These are phyloP conservation scores for Drosophila cracens DNA, from an alignment of 2,888 invertebrate genomes.

Conservation along the genomic window DNA sequence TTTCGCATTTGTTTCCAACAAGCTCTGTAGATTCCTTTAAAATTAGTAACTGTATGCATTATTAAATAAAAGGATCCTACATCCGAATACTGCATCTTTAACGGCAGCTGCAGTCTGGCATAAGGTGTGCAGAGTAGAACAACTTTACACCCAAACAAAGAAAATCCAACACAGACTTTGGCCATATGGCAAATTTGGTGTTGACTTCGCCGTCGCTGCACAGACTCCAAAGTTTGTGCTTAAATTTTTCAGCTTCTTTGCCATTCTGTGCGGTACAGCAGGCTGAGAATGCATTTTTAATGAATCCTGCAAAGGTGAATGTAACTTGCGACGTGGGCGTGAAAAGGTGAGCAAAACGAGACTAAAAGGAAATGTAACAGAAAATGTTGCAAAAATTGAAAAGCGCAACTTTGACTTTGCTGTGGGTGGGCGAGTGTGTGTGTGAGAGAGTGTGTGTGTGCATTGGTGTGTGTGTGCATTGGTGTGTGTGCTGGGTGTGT, in stretches of 20 bases:
- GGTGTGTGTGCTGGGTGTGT: constrained; percentile 1
- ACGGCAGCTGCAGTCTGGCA: constrained; percentile 28
- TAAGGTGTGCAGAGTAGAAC: constrained; percentile 9
- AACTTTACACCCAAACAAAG: constrained; percentile 42
- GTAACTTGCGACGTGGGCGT: constrained; percentile 50
- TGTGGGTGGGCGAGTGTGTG: constrained; percentile 10
- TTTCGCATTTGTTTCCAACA: background rate
- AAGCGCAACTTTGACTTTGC: constrained; percentile 67
- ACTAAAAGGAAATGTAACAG: constrained; percentile 57
- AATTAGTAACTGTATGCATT: background rate
- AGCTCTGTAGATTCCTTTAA: background rate
- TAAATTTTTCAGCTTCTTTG: constrained; percentile 53
- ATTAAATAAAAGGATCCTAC: constrained; percentile 3
- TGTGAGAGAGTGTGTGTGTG: constrained; percentile 6
- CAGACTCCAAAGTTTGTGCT: constrained; percentile 49
- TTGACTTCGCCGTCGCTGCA: constrained; percentile 15
- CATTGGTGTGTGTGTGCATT: background rate
- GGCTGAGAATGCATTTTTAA: constrained; percentile 70
- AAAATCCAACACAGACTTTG: constrained; percentile 50
- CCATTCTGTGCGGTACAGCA: constrained; percentile 41
- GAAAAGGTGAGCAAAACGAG: constrained; percentile 36
- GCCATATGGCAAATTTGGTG: constrained; percentile 63
- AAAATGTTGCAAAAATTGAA: constrained; percentile 66
- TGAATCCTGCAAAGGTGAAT: constrained; percentile 67
- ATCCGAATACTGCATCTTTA: constrained; percentile 32